Base-by-base conservation (phyloP, 2,113 vertebrate species). In the Elaphurus davidianus region DNA sequence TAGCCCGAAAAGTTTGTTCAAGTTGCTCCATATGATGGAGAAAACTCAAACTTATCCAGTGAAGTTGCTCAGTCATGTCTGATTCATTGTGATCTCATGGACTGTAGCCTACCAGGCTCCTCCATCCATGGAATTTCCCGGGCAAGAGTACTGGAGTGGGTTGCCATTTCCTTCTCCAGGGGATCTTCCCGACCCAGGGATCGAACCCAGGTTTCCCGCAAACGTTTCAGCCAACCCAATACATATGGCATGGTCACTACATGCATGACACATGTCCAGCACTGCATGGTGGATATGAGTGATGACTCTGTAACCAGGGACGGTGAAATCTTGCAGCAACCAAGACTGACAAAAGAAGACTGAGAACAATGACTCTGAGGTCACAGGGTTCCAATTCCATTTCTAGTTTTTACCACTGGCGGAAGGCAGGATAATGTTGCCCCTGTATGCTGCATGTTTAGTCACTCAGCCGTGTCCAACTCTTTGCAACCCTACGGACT, bases 221-320 rank as follows among this genome's bases (percentile, higher is more conserved):
- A 36, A 67, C 4, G 19, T 67, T 36, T 67, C 64, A 36, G n/a
- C 64, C 17, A 71, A 21, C n/a, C n/a, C 9, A 5, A 17, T 0
- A 17, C 3, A 16, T 1, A 50, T 0, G 27, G 40, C 3, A 45
- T 0, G 0, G 59, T 74, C n/a, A 33, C 4, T 9, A 4, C 52
- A 27, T 0, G 16, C 2, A 7, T 14, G 33, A 23, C 43, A 27
- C 36, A 9, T 0, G 1, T 11, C 82, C 40, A 30, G 33, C 30
- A 6, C 0, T 9, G 15, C 28, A 2, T 1, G 15, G 15, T 27
- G 7, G 47, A 1, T 50, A 25, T 0, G 4, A 84, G 5, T 6
- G 1, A 40, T 4, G 33, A 23, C 62, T 84, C 5, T 62, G n/a
- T 23, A 13, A 33, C 5, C 54, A 1, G 45, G 33, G 45, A 83